Conservation (phyloP, 2,888 invertebrate genomes). For the Diaphora mendica region DNA sequence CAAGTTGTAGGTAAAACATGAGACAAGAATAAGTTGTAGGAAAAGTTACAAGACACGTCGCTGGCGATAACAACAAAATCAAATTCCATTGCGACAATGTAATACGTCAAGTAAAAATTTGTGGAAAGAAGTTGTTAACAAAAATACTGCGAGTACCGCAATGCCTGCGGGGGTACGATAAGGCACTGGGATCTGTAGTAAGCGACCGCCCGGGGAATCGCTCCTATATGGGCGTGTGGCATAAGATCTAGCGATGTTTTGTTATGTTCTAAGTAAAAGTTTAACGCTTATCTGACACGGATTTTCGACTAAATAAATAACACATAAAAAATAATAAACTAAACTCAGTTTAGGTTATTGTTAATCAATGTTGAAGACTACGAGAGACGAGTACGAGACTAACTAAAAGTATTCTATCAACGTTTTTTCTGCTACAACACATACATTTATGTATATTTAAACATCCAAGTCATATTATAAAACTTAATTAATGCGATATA, state of each 20-base stretch:
- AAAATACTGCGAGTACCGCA: slow-evolving; percentile 74
- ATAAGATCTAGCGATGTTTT: slow-evolving; percentile 22
- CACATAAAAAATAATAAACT: too few species aligned
- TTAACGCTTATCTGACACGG: not conserved
- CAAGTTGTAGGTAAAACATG: slow-evolving; percentile 24
- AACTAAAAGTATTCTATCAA: not conserved
- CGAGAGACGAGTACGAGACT: too few species aligned
- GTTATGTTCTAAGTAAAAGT: not conserved
- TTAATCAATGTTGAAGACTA: too few species aligned
- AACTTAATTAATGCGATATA: too few species aligned
- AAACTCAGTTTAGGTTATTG: too few species aligned
- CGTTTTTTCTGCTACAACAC: not conserved
- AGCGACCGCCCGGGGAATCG: slow-evolving; percentile 68
- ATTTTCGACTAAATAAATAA: too few species aligned
- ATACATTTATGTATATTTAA: not conserved
- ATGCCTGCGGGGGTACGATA: slow-evolving; percentile 80
- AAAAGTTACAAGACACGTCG: slow-evolving; percentile 39
- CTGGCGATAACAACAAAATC: slow-evolving; percentile 65
- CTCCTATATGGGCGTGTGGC: slow-evolving; percentile 43
- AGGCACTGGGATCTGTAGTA: slow-evolving; percentile 71
- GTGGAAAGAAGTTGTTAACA: slow-evolving; percentile 84
- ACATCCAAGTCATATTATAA: too few species aligned
- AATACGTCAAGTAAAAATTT: slow-evolving; percentile 71
- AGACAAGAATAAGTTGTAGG: slow-evolving; percentile 33
- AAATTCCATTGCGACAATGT: slow-evolving; percentile 69